Conservation (phyloP, 2,888 invertebrate species). For the Eupithecia subumbrata region DNA sequence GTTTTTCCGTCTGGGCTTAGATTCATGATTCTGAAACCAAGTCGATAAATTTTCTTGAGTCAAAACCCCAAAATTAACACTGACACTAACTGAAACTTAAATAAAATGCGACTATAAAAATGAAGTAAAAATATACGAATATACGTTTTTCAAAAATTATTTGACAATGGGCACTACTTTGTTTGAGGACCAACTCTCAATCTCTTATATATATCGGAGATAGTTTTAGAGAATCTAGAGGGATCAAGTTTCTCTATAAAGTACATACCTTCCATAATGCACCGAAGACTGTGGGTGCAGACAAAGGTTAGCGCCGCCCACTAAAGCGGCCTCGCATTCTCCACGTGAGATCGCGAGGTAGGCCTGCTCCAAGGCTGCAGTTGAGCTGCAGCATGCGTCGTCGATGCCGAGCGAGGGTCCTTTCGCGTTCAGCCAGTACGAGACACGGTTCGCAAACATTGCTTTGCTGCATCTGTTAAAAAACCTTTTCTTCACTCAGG, state of each 20-base stretch:
- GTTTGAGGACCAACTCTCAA: not conserved
- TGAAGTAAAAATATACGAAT: no score
- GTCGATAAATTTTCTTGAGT: not conserved
- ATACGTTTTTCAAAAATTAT: no score
- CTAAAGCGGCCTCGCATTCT: slow-evolving; percentile 78
- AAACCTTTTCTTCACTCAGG: not conserved
- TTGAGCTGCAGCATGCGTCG: slow-evolving; percentile 54
- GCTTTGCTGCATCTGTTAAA: slow-evolving; percentile 51
- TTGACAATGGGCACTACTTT: not conserved
- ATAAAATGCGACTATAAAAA: not conserved
- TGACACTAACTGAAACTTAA: not conserved
- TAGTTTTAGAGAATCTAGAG: no score
- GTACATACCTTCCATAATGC: slow-evolving; percentile 46
- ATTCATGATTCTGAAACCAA: slow-evolving; percentile 48
- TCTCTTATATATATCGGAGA: no score
- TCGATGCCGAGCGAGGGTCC: slow-evolving; percentile 63
- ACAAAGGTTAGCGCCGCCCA: slow-evolving; percentile 74
- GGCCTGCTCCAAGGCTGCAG: slow-evolving; percentile 57
- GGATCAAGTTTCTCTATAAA: not conserved
- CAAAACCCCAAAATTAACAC: not conserved
- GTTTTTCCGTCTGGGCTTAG: slow-evolving; percentile 92
- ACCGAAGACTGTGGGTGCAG: slow-evolving; percentile 67
- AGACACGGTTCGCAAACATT: slow-evolving; percentile 65
- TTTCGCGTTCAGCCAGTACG: slow-evolving; percentile 63
- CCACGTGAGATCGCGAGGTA: slow-evolving; percentile 56